Evolutionary conservation across 2,888 invertebrate genomes (phyloP).

Genomic region (Chorisops tibialis): DNA sequence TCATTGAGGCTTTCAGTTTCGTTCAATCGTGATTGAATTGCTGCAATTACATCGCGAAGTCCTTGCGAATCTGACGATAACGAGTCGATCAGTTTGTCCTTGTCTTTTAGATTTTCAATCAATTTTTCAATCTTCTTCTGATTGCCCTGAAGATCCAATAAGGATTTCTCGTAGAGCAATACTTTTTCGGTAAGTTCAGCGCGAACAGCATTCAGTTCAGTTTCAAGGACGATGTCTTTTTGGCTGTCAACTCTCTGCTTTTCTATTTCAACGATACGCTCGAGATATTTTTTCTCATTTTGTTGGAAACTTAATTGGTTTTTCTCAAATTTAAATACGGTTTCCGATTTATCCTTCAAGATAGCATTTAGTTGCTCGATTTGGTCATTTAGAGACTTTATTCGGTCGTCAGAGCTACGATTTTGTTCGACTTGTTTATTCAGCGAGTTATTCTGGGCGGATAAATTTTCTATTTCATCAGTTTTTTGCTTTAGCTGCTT

Average conservation of each 20-base stretch:
- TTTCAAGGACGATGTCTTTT: constrained; percentile 46
- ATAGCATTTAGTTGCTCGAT: constrained; percentile 41
- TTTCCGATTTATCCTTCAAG: constrained; percentile 43
- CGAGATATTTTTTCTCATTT: constrained; percentile 41
- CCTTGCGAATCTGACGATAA: too few species aligned
- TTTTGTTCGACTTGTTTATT: background rate
- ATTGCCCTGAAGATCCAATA: background rate
- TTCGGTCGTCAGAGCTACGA: constrained; percentile 17
- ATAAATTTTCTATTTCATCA: constrained; percentile 47
- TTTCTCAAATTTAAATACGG: constrained; percentile 43
- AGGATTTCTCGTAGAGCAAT: constrained; percentile 46
- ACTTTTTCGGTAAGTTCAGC: constrained; percentile 53
- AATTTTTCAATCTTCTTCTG: constrained; percentile 38
- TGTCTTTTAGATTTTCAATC: constrained; percentile 53
- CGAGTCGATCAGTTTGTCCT: constrained; percentile 50
- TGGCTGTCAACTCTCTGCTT: constrained; percentile 33
- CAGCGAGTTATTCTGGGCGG: background rate
- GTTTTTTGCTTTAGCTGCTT: constrained; percentile 42
- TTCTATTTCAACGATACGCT: constrained; percentile 41
- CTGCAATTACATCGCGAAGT: constrained; percentile 38
- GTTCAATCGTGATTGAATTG: constrained; percentile 20
- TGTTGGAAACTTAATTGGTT: constrained; percentile 41
- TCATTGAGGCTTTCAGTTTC: background rate
- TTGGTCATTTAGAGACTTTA: constrained; percentile 32
- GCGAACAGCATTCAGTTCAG: constrained; percentile 55